Percentiles rank a stretch among this genome's conserved stretches.
Conservation (phyloP, 2,113 vertebrate genomes). For the Orthonyx spaldingii region DNA sequence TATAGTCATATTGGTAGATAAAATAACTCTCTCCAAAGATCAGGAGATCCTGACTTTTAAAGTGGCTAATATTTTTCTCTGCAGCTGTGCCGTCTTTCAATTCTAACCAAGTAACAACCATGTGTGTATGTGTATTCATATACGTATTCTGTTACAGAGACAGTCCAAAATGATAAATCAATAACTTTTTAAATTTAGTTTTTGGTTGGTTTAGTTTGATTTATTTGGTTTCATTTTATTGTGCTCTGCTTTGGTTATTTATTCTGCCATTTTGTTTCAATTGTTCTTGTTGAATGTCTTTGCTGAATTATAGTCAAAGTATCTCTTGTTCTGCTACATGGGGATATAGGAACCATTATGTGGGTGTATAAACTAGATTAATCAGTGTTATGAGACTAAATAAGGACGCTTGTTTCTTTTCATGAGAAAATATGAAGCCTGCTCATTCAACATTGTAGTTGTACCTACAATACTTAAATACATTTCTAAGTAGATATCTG, state of each 20-base stretch:
- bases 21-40: background rate
- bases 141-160: background rate
- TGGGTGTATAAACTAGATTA: background rate
- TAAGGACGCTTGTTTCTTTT: background rate
- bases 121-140: rapidly evolving
- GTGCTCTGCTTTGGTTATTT: background rate
- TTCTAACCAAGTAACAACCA: background rate
- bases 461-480: background rate
- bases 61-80: background rate
- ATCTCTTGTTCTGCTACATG: background rate
- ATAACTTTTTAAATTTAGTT: too few relatives aligned
- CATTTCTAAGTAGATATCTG: background rate
- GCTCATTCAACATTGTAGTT: background rate
- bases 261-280: background rate
- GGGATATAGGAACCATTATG: background rate
- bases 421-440: background rate
- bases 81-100: background rate
- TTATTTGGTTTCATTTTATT: background rate
- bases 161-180: background rate
- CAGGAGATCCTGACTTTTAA: background rate
- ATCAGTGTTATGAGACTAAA: background rate
- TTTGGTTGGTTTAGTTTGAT: background rate
- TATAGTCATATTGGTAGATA: background rate
- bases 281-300: background rate
- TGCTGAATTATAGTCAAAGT: background rate